These are phyloP conservation scores for Furnarius figulus DNA, from an alignment of 2,113 vertebrate genomes.

Conservation along the genomic window DNA sequence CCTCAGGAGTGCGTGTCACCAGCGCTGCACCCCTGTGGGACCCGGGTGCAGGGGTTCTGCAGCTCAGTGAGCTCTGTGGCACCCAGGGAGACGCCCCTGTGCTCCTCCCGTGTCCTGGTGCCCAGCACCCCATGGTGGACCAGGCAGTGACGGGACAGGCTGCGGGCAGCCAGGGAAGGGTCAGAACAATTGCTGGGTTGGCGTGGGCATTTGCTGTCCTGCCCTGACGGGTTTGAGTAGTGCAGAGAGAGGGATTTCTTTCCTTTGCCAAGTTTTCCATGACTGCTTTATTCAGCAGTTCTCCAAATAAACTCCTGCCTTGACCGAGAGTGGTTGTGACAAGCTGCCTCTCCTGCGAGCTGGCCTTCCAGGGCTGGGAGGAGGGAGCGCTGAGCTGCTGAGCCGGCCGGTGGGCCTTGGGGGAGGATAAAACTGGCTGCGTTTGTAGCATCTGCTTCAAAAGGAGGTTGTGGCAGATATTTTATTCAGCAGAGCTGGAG, in stretches of 20 bases:
- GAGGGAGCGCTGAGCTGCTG: not conserved
- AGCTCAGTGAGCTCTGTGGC: not conserved
- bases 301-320: conserved; percentile 28
- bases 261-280: not conserved
- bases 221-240: not conserved
- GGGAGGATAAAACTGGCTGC: conserved; percentile 48
- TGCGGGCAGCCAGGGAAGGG: not conserved
- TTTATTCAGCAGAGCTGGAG: conserved; percentile 68
- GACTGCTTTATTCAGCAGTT: conserved; percentile 55
- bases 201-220: rapidly evolving
- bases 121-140: rapidly evolving
- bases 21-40: not conserved
- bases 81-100: not conserved
- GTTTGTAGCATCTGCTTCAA: conserved; percentile 65
- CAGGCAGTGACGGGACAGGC: not conserved
- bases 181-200: not conserved
- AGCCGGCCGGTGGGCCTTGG: conserved; percentile 1
- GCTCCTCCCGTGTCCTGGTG: not conserved
- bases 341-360: conserved; percentile 50
- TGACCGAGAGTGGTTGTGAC: conserved; percentile 56
- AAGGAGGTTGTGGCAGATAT: conserved; percentile 62
- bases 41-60: not conserved
- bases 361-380: conserved; percentile 32
- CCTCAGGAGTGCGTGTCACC: not conserved
- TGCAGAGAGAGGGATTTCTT: not conserved